Evolutionary conservation across 1,140 invertebrate genomes (phyloP).

Genomic region (Oppia nitens): DNA sequence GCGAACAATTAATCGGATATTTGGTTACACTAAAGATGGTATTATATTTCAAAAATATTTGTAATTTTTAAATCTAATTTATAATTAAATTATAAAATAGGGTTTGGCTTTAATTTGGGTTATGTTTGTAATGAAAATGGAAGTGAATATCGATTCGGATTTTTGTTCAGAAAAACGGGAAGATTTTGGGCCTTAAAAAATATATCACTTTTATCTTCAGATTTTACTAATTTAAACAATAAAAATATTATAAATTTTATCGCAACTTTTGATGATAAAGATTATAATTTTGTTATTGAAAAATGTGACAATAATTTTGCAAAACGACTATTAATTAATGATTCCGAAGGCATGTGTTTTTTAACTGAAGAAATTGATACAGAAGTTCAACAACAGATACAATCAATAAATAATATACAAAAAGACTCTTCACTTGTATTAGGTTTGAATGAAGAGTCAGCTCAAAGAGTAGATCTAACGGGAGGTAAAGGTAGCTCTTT

Average conservation of each 20-base stretch:
- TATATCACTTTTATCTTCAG: not conserved
- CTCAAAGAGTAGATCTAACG: conserved; percentile 29
- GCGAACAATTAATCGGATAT: not conserved
- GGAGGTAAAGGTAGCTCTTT: conserved; percentile 54
- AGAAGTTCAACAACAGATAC: not conserved
- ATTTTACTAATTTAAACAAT: conserved; percentile 8
- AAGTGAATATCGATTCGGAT: not conserved
- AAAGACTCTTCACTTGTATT: not conserved
- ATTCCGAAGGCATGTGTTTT: not conserved
- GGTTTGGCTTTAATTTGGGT: conserved; percentile 4
- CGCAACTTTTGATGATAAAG: not conserved
- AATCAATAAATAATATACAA: too few species aligned
- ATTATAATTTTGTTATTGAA: not conserved
- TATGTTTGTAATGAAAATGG: not conserved
- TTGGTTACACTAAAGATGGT: conserved; percentile 2
- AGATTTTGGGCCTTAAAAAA: not conserved
- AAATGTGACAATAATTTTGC: too few species aligned
- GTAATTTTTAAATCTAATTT: too few species aligned
- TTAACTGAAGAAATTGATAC: not conserved
- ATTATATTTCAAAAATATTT: not conserved
- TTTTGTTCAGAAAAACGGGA: not conserved
- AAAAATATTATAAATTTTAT: not conserved
- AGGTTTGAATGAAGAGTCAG: not conserved
- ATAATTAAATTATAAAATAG: too few species aligned
- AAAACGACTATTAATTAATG: not conserved